These are phyloP conservation scores for Nebria salina DNA, from an alignment of 2,888 invertebrate genomes.

Conservation along the genomic window DNA sequence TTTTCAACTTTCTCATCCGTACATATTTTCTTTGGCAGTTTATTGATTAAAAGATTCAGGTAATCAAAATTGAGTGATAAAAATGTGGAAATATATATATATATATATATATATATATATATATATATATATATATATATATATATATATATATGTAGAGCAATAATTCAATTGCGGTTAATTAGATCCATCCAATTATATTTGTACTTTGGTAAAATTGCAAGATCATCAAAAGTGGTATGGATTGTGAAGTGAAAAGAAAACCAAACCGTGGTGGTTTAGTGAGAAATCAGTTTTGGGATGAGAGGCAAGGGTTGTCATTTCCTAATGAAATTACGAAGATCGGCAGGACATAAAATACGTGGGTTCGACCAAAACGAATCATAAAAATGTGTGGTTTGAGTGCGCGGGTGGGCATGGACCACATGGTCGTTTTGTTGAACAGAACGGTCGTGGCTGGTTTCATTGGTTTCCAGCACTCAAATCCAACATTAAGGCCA, in stretches of 20 bases:
- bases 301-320: not conserved
- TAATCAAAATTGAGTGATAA: not conserved
- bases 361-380: conserved; percentile 25
- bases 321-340: conserved; percentile 25
- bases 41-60: not conserved
- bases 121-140: not conserved
- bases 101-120: not conserved
- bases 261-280: not conserved
- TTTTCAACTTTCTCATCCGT: not conserved
- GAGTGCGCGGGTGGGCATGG: not conserved
- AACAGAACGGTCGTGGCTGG: conserved; percentile 5
- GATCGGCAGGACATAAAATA: conserved; percentile 13
- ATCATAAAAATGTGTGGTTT: conserved; percentile 33
- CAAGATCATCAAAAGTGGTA: not conserved
- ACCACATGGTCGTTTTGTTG: not conserved
- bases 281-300: too few species aligned
- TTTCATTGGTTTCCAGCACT: conserved; percentile 25
- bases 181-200: not conserved
- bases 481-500: conserved; percentile 26
- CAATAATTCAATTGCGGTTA: not conserved
- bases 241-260: not conserved
- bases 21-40: not conserved
- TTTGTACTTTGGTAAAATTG: not conserved
- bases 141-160: not conserved
- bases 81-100: not conserved